Base-by-base conservation (phyloP, 2,888 invertebrate genomes). In the Orthosia gothica region DNA sequence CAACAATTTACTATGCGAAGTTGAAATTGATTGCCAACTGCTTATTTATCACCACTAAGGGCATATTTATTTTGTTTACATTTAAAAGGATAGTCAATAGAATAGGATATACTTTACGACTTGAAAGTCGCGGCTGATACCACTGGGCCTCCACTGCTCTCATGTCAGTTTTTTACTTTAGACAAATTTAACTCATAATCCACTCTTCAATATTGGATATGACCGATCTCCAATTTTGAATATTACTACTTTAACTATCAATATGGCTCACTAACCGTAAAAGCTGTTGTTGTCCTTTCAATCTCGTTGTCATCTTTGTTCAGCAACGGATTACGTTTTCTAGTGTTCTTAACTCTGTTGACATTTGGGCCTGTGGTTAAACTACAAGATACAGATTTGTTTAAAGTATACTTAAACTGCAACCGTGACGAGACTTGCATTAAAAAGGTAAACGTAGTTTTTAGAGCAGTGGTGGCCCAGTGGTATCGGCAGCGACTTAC, bases 361-460 rank as follows among this genome's bases (percentile, higher is more conserved):
- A 69, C 54, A 69, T 79, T 68, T 47, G 26, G 65, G 26, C 16
- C 50, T 64, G 47, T 15, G 49, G 62, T 70, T 32, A 16, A 18
- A 18, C 5, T 49, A 63, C 20, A n/a, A 61, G 49, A 67, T 57
- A 52, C 23, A 9, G 16, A 1, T 40, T 58, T 2, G 13, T 2
- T n/a, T 15, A 11, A 61, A 3, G 3, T 0, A 49, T 11, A 1
- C 9, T 32, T 47, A 16, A 73, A 47, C 9, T 15, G 13, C 47
- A 50, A 26, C 9, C 15, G 2, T 5, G 15, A 47, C 50, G 1
- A 9, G 26, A 74, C 0, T 40, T 18, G 49, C n/a, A 11, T 7
- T 13, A 45, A 0, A 47, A 18, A 23, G 9, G 50, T 40, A 15
- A 49, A 57, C 12, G 5, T 47, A 70, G 13, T 5, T n/a, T n/a